Percentiles rank a stretch among this genome's conserved stretches.
Evolutionary conservation across 2,113 vertebrate species (phyloP).

Genomic region (Mustela lutreola): DNA sequence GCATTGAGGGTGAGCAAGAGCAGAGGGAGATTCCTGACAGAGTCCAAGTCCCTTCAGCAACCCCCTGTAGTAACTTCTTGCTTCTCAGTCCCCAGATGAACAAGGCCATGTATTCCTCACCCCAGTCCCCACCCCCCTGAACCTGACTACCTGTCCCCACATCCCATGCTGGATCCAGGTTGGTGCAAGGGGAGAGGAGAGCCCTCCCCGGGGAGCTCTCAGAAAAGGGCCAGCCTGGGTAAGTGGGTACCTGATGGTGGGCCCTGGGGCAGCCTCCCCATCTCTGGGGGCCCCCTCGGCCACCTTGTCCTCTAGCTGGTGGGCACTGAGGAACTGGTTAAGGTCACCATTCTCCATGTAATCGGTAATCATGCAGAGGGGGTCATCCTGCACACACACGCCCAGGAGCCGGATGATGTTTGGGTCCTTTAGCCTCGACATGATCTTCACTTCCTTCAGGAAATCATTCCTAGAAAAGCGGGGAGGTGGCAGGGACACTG

Average conservation of each 20-base stretch:
- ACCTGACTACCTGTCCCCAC: neutral
- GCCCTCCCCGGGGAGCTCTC: neutral
- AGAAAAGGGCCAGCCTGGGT: neutral
- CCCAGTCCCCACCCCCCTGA: neutral
- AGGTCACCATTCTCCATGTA: slow-evolving; percentile 98
- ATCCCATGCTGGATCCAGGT: neutral
- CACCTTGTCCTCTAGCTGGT: slow-evolving; percentile 91
- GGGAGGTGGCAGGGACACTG: neutral
- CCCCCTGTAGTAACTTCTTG: neutral
- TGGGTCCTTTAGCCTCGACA: slow-evolving; percentile 94
- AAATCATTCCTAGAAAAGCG: slow-evolving; percentile 91
- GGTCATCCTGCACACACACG: slow-evolving; percentile 94
- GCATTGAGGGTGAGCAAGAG: neutral
- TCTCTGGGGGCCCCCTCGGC: slow-evolving; percentile 86
- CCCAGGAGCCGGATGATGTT: slow-evolving; percentile 97
- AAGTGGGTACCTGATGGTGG: slow-evolving; percentile 91
- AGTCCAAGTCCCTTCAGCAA: neutral
- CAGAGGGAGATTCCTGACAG: neutral
- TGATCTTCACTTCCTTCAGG: slow-evolving; percentile 96
- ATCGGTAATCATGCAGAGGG: slow-evolving; percentile 96
- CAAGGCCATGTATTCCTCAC: neutral
- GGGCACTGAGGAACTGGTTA: slow-evolving; percentile 94
- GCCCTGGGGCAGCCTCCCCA: slow-evolving; percentile 80
- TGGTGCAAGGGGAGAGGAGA: neutral
- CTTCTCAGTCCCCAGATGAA: neutral